Conservation (phyloP, 2,888 invertebrate species). For the Selenia dentaria region DNA sequence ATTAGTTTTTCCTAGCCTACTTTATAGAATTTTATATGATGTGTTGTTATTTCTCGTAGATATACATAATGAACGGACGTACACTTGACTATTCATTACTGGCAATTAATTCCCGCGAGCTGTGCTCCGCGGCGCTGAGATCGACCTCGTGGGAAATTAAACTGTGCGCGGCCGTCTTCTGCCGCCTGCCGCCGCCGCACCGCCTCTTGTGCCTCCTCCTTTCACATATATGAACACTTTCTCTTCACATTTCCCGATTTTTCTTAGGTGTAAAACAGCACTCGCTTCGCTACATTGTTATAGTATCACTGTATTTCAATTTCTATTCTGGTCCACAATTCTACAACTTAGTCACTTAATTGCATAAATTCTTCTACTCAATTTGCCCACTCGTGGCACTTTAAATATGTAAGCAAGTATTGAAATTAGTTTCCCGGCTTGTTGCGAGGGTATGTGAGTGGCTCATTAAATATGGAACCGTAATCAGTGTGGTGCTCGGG, state of each 20-base stretch:
- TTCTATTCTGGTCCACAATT: neutral
- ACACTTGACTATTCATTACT: conserved; percentile 84
- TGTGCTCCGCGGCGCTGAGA: conserved; percentile 80
- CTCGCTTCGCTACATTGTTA: conserved; percentile 20
- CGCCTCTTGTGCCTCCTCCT: conserved; percentile 50
- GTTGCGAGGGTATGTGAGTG: conserved; percentile 66
- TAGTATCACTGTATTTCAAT: conserved; percentile 1
- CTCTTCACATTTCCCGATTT: conserved; percentile 71
- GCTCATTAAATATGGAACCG: conserved; percentile 80
- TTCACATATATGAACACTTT: conserved; percentile 79
- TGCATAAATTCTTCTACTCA: conserved; percentile 25
- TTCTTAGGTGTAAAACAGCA: conserved; percentile 62
- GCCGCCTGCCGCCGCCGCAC: conserved; percentile 56
- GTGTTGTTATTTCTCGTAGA: conserved; percentile 9
- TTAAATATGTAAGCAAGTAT: conserved; percentile 67
- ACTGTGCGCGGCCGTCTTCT: conserved; percentile 81
- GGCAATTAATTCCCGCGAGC: conserved; percentile 84
- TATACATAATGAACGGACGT: conserved; percentile 75
- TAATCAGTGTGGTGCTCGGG: conserved; percentile 75
- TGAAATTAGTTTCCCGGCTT: conserved; percentile 73
- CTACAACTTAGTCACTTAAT: neutral
- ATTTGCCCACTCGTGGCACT: conserved; percentile 28
- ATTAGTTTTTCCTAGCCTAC: no score
- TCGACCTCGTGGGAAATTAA: conserved; percentile 85
- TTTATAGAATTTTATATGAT: conserved; percentile 1